phyloP scores from a whole-genome alignment of 2,113 vertebrate genomes.

The Antechinus flavipes region DNA sequence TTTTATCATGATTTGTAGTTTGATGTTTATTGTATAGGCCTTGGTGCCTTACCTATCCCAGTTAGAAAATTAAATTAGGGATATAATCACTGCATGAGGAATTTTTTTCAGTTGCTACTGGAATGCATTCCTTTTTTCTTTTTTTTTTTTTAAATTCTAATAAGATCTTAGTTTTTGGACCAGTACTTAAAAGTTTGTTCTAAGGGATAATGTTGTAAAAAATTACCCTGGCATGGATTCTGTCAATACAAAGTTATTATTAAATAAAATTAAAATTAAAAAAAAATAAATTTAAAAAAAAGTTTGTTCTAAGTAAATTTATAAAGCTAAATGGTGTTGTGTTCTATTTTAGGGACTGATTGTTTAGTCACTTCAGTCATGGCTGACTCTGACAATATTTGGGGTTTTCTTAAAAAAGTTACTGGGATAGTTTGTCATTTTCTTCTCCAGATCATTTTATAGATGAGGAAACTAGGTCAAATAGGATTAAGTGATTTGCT shows the following conservation, averaged over 20 bases:
- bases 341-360: too few species aligned
- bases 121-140: not conserved
- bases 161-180: not conserved
- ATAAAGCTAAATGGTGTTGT: too few species aligned
- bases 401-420: not conserved
- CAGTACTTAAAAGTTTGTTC: too few species aligned
- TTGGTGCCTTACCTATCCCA: constrained; percentile 12
- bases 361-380: not conserved
- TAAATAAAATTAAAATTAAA: too few species aligned
- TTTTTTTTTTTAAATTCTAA: not conserved
- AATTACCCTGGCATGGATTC: too few species aligned
- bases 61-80: not conserved
- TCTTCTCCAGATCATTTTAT: not conserved
- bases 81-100: not conserved
- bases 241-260: too few species aligned
- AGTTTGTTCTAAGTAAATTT: too few species aligned
- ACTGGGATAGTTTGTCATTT: not conserved
- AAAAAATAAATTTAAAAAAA: too few species aligned
- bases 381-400: not conserved
- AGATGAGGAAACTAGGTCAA: not conserved
- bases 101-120: constrained; percentile 1
- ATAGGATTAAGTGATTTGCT: not conserved
- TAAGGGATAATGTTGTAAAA: too few species aligned
- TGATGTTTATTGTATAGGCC: constrained; percentile 4
- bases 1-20: constrained; percentile 29